Percentiles rank a stretch among this genome's conserved stretches.
phyloP scores from a whole-genome alignment of 2,113 vertebrate species.

The Isichthys henryi region DNA sequence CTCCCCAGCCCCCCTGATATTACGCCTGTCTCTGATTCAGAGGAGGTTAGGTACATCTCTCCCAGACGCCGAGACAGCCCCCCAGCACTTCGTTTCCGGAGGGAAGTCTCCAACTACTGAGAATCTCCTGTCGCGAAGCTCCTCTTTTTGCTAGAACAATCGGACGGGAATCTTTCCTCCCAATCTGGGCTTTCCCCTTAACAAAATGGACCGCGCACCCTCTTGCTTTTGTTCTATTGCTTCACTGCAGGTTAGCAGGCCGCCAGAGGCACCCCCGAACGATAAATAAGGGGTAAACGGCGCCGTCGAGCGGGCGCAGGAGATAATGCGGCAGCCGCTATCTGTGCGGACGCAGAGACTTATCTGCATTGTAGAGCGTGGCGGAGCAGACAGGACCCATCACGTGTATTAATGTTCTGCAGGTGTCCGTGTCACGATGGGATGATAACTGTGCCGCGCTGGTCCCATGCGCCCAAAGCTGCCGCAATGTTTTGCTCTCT shows the following conservation, averaged over 20 bases:
- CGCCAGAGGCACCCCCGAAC: slow-evolving; percentile 23
- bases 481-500: neutral
- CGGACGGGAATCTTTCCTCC: neutral
- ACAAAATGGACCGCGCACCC: neutral
- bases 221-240: neutral
- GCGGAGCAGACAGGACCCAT: slow-evolving; percentile 47
- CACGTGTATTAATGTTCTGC: slow-evolving; percentile 48
- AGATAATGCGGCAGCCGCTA: slow-evolving; percentile 40
- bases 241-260: neutral
- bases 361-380: slow-evolving; percentile 49
- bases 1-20: neutral
- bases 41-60: neutral
- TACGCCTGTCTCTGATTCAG: neutral
- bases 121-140: neutral
- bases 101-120: neutral
- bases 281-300: slow-evolving; percentile 42
- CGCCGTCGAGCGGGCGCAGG: slow-evolving; percentile 15
- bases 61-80: neutral
- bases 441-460: slow-evolving; percentile 24
- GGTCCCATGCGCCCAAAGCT: neutral
- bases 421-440: slow-evolving; percentile 46
- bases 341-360: slow-evolving; percentile 31
- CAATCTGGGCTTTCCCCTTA: neutral
- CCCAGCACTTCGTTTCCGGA: neutral
- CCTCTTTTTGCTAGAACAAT: neutral